A percentile compares a stretch with the other conserved stretches of the same genome.
phyloP scores from a whole-genome alignment of 2,113 vertebrate species.

The Acrocephalus arundinaceus region DNA sequence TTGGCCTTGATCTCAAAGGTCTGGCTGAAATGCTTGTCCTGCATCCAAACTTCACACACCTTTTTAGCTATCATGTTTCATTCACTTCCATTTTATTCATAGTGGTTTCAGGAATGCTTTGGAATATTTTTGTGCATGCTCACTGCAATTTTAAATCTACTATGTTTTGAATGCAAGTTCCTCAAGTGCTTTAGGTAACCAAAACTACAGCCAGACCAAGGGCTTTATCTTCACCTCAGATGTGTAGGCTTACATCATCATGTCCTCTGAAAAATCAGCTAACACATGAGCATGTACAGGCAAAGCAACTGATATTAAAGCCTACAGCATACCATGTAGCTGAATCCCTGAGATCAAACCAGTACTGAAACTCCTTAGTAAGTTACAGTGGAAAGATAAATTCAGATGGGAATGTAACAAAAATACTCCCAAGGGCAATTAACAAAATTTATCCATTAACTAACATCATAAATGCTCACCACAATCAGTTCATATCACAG shows the following conservation, averaged over 20 bases:
- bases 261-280: not conserved
- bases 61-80: not conserved
- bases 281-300: not conserved
- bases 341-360: not conserved
- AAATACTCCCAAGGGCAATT: not conserved
- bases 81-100: not conserved
- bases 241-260: not conserved
- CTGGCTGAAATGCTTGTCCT: not conserved
- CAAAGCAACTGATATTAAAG: not conserved
- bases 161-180: not conserved
- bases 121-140: not conserved
- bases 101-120: not conserved
- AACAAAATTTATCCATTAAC: not conserved
- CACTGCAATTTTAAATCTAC: not conserved
- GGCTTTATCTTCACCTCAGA: conserved; percentile 10
- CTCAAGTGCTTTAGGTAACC: not conserved
- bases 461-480: not conserved
- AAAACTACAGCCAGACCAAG: not conserved
- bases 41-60: not conserved
- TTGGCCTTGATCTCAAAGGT: not conserved
- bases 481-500: not conserved
- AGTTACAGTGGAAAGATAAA: not conserved
- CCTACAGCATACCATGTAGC: not conserved
- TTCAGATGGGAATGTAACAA: not conserved
- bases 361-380: not conserved